A percentile compares a stretch with the other conserved stretches of the same genome.
phyloP scores from a whole-genome alignment of 2,113 vertebrate species.

The Zapus hudsonius region DNA sequence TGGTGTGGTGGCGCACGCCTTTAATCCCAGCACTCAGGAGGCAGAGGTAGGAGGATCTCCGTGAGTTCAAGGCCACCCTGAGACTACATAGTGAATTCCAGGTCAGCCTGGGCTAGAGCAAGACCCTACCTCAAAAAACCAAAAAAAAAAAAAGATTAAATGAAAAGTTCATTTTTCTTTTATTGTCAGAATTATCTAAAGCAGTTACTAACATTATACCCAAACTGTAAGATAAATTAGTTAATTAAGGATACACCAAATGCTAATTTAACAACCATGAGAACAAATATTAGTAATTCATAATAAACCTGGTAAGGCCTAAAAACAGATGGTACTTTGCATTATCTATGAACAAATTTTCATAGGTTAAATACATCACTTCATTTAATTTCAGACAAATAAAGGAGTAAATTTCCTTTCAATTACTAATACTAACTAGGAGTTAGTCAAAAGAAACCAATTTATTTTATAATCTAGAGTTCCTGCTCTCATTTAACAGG shows the following conservation, averaged over 20 bases:
- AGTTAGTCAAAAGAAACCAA: constrained; percentile 76
- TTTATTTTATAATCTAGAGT: not conserved
- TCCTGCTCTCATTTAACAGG: constrained; percentile 23
- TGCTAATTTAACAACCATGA: not conserved
- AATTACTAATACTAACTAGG: constrained; percentile 69
- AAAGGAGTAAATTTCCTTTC: constrained; percentile 61
- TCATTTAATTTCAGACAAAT: constrained; percentile 12
- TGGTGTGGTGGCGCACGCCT: no score
- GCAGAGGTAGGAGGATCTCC: no score
- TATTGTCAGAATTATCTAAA: not conserved
- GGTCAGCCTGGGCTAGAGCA: no score
- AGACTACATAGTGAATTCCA: no score
- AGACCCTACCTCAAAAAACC: no score
- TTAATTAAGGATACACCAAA: not conserved
- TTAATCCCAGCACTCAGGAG: no score
- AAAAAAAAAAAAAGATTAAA: no score
- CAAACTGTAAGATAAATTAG: not conserved
- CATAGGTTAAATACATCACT: not conserved
- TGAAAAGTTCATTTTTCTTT: constrained; percentile 17
- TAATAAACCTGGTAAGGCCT: not conserved
- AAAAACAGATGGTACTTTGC: not conserved
- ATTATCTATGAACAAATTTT: not conserved
- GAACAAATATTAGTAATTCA: not conserved
- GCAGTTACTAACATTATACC: not conserved
- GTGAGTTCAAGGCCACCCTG: no score